A percentile compares a stretch with the other conserved stretches of the same genome.
phyloP scores from a whole-genome alignment of 2,797 vertebrate species.

The Parauchenoglanis punctatus region DNA sequence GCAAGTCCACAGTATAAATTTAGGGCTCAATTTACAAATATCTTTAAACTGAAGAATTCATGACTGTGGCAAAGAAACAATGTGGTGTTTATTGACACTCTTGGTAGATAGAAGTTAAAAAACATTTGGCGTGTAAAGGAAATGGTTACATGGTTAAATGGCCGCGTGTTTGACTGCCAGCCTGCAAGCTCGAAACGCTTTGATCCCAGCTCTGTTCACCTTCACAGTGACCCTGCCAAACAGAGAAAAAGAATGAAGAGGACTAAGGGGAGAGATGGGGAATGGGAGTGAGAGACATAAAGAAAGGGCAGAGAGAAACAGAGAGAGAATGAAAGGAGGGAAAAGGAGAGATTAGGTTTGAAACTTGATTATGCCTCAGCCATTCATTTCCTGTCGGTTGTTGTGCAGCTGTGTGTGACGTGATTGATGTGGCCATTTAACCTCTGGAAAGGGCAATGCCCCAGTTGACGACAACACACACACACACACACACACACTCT shows the following conservation, averaged over 20 bases:
- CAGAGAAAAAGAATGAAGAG: slow-evolving; percentile 17
- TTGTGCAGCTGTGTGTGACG: slow-evolving; percentile 71
- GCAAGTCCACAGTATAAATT: background rate
- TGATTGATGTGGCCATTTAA: slow-evolving; percentile 82
- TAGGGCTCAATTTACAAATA: background rate
- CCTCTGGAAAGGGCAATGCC: slow-evolving; percentile 70
- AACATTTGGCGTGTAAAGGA: background rate
- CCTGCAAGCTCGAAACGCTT: slow-evolving; percentile 5
- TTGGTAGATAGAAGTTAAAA: background rate
- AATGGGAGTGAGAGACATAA: background rate
- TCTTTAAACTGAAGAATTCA: background rate
- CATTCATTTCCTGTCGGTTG: slow-evolving; percentile 72
- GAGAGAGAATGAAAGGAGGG: slow-evolving; percentile 57
- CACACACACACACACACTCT: background rate
- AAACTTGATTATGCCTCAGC: slow-evolving; percentile 73
- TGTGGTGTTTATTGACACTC: background rate
- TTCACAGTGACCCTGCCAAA: slow-evolving; percentile 42
- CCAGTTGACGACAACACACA: slow-evolving; percentile 64
- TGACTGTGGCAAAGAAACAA: too few species aligned
- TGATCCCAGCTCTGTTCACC: slow-evolving; percentile 32
- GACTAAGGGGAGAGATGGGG: slow-evolving; percentile 14
- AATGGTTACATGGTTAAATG: background rate
- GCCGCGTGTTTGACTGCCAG: background rate
- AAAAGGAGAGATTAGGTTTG: slow-evolving; percentile 67
- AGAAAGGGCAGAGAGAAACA: slow-evolving; percentile 47